phyloP scores from a whole-genome alignment of 2,113 vertebrate genomes.

The Percina caprodes region DNA sequence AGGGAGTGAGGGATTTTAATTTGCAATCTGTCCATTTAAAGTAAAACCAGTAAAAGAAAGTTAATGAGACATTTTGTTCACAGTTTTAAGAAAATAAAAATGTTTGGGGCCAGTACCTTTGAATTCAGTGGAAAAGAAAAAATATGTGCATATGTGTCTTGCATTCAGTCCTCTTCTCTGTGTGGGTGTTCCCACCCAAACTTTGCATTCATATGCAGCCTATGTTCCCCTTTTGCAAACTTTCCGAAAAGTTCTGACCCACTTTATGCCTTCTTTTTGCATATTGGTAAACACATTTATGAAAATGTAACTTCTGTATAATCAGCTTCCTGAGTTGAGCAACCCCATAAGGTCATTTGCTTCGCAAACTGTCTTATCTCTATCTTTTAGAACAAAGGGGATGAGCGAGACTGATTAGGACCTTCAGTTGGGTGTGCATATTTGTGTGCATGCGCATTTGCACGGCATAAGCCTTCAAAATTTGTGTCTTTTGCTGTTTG shows the following conservation, averaged over 20 bases:
- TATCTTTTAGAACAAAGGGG: conserved; percentile 71
- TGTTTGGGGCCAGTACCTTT: not conserved
- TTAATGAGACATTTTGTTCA: not conserved
- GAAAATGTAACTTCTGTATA: conserved; percentile 70
- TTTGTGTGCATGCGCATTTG: conserved; percentile 6
- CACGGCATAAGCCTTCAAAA: conserved; percentile 54
- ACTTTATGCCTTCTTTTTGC: conserved; percentile 67
- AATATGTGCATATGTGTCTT: not conserved
- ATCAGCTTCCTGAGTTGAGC: conserved; percentile 65
- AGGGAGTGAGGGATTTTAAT: not conserved
- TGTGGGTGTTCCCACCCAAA: conserved; percentile 36
- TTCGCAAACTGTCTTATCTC: conserved; percentile 58
- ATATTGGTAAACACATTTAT: conserved; percentile 74
- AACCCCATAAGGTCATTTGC: conserved; percentile 69
- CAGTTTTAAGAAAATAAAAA: not conserved
- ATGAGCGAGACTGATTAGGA: conserved; percentile 69
- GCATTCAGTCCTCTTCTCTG: not conserved
- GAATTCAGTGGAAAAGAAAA: not conserved
- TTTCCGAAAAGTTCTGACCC: conserved; percentile 73
- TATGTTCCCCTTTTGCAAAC: conserved; percentile 41
- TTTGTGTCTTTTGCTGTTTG: conserved; percentile 32
- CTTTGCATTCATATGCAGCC: conserved; percentile 44
- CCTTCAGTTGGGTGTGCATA: conserved; percentile 43
- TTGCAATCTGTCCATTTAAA: not conserved
- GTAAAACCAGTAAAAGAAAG: not conserved